Percentiles rank a stretch among this genome's conserved stretches.
Evolutionary conservation across 2,113 vertebrate genomes (phyloP).

Genomic region (Pteronura brasiliensis): DNA sequence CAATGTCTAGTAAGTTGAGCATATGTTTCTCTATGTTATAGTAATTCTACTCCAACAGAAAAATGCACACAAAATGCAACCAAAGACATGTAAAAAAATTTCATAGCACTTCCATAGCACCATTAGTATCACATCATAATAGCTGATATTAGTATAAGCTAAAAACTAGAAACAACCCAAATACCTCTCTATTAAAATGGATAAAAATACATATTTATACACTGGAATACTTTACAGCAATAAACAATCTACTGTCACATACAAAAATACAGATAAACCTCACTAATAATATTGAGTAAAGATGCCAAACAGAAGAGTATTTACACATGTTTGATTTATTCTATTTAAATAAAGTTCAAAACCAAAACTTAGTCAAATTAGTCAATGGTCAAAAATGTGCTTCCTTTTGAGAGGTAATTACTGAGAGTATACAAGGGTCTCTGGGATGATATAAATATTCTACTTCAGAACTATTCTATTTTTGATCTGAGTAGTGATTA

Average conservation of each 20-base stretch:
- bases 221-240: neutral
- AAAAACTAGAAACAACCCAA: neutral
- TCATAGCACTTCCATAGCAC: neutral
- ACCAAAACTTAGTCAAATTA: neutral
- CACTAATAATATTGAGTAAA: neutral
- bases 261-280: neutral
- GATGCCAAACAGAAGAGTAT: neutral
- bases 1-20: neutral
- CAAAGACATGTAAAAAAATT: neutral
- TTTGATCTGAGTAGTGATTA: neutral
- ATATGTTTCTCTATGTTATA: neutral
- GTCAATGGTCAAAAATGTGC: neutral
- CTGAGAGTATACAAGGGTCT: neutral
- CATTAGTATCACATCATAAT: neutral
- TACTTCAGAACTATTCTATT: neutral
- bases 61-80: neutral
- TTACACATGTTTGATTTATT: neutral
- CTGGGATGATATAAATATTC: neutral
- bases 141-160: neutral
- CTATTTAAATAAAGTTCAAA: conserved; percentile 20
- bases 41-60: conserved; percentile 7
- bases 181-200: neutral
- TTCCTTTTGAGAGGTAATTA: neutral
- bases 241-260: neutral
- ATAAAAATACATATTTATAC: neutral